Conservation (phyloP, 2,888 invertebrate species). For the Erynnis tages region DNA sequence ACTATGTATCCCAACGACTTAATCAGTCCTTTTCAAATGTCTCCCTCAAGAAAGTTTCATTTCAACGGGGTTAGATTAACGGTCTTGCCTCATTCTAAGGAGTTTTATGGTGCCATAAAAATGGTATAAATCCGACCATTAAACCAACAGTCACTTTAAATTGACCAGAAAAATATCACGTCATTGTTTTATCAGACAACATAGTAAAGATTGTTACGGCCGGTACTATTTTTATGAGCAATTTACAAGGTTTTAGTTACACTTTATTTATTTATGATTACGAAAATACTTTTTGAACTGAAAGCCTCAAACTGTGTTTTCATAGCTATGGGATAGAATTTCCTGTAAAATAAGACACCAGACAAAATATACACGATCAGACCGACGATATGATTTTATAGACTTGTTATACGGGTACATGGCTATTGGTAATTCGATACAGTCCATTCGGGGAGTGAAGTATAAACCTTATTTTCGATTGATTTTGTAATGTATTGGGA, state of each 20-base stretch:
- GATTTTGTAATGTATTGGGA: too few species aligned
- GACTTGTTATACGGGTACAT: too few species aligned
- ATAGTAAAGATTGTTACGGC: constrained; percentile 21
- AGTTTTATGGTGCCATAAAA: constrained; percentile 73
- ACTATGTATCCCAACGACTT: neutral
- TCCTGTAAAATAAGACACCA: too few species aligned
- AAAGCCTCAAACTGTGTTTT: too few species aligned
- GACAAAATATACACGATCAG: too few species aligned
- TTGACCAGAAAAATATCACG: constrained; percentile 66
- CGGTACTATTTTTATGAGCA: constrained; percentile 9
- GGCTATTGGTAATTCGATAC: too few species aligned
- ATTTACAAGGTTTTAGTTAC: neutral
- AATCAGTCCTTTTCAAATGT: constrained; percentile 19
- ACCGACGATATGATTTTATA: too few species aligned
- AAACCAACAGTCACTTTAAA: constrained; percentile 66
- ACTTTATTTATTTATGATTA: neutral
- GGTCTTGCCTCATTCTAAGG: constrained; percentile 62
- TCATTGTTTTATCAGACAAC: constrained; percentile 35
- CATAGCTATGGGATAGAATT: too few species aligned
- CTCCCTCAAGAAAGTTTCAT: constrained; percentile 40
- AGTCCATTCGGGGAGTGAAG: too few species aligned
- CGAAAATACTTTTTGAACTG: too few species aligned
- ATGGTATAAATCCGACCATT: constrained; percentile 65
- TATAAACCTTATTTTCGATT: too few species aligned
- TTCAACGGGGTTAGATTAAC: constrained; percentile 70